Evolutionary conservation across 1,140 invertebrate species (phyloP).

Genomic region (Orchesella cincta): DNA sequence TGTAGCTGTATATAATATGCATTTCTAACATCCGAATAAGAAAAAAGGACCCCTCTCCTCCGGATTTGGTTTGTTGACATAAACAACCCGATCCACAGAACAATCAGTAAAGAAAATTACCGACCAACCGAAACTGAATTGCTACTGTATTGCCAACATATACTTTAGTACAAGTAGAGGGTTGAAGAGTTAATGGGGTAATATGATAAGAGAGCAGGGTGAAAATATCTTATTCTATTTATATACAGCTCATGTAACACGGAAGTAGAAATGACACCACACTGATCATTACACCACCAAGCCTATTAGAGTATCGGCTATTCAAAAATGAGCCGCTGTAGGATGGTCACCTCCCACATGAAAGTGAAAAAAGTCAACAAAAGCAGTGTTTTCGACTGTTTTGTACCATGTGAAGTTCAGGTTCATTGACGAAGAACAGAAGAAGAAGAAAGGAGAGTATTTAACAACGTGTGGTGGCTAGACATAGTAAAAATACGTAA

Average conservation of each 20-base stretch:
- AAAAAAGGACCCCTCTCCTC: background rate
- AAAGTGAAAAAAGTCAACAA: background rate
- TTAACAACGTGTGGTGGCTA: too few species aligned
- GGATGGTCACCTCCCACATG: constrained; percentile 7
- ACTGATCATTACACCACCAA: too few species aligned
- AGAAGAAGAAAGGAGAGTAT: too few species aligned
- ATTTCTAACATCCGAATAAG: background rate
- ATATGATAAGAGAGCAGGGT: background rate
- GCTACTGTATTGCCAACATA: background rate
- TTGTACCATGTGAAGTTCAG: constrained; percentile 9
- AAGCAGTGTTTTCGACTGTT: background rate
- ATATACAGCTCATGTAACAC: background rate
- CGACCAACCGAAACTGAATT: background rate
- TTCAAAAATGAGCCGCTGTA: too few species aligned
- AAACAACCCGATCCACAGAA: background rate
- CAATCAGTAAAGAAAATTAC: background rate
- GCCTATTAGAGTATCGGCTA: too few species aligned
- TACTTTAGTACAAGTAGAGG: background rate
- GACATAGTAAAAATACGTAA: too few species aligned
- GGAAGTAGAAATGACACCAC: constrained; percentile 3
- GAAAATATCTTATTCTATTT: too few species aligned
- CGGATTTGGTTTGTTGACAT: constrained; percentile 23
- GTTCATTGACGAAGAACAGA: constrained; percentile 16
- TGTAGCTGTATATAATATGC: background rate
- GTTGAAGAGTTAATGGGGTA: background rate